These are phyloP conservation scores for Megalops atlanticus DNA, from an alignment of 2,113 vertebrate species.

Conservation along the genomic window DNA sequence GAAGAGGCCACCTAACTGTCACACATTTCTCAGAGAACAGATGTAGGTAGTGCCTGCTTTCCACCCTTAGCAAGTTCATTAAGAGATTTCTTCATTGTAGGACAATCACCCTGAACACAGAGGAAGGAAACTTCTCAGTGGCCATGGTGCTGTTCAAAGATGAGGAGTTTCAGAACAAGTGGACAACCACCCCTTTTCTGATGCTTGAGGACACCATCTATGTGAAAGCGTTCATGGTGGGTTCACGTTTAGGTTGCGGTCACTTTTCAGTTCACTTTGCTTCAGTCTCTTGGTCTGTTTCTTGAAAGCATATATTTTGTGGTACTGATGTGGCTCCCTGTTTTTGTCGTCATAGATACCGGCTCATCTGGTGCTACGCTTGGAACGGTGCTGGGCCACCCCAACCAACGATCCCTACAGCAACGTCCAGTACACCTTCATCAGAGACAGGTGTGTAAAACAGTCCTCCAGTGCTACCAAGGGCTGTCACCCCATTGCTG, in stretches of 20 bases:
- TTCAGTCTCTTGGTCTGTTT: slow-evolving; percentile 21
- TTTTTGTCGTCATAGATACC: slow-evolving; percentile 60
- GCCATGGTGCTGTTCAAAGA: slow-evolving; percentile 75
- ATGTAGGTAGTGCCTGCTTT: slow-evolving; percentile 13
- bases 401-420: slow-evolving; percentile 70
- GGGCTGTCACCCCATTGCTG: background rate
- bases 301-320: background rate
- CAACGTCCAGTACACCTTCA: slow-evolving; percentile 75
- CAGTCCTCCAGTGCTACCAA: background rate
- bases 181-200: slow-evolving; percentile 69
- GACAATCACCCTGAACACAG: slow-evolving; percentile 71
- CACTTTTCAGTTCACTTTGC: background rate
- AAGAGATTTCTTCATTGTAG: slow-evolving; percentile 46
- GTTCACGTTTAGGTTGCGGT: background rate
- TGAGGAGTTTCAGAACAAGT: slow-evolving; percentile 65
- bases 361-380: slow-evolving; percentile 65
- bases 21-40: background rate
- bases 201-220: slow-evolving; percentile 73
- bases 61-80: slow-evolving; percentile 25
- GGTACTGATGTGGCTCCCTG: slow-evolving; percentile 4
- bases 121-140: slow-evolving; percentile 76
- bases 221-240: slow-evolving; percentile 74
- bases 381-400: slow-evolving; percentile 75
- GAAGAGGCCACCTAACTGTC: too few relatives aligned
- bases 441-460: slow-evolving; percentile 66